Evolutionary conservation across 1,140 invertebrate genomes (phyloP).

Genomic region (Pomacea maculata): DNA sequence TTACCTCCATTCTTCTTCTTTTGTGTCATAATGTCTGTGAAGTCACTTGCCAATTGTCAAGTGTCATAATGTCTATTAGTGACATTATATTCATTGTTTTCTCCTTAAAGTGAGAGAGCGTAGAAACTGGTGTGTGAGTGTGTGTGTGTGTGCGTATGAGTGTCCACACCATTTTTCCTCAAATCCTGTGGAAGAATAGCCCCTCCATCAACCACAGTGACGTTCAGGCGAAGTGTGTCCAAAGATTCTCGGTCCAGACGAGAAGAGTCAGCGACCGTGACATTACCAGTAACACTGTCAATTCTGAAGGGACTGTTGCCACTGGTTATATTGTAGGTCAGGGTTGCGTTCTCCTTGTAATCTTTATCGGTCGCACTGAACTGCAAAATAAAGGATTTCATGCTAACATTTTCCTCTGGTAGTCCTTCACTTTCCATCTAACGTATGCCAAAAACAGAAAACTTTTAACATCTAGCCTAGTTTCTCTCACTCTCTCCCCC

Average conservation of each 20-base stretch:
- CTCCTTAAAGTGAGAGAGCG: background rate
- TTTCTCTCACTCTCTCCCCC: background rate
- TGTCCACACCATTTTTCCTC: background rate
- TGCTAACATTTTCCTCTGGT: background rate
- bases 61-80: background rate
- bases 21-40: background rate
- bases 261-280: no score
- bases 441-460: background rate
- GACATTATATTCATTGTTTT: background rate
- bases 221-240: no score
- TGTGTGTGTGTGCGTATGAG: background rate
- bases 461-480: background rate
- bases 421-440: background rate
- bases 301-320: no score
- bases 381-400: background rate
- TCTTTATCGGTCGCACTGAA: no score
- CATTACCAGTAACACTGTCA: no score
- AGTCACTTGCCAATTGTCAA: no score
- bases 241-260: no score
- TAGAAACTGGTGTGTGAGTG: background rate
- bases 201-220: no score
- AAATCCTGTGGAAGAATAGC: no score
- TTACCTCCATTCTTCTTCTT: background rate
- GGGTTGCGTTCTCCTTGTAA: no score
- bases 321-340: no score